Evolutionary conservation across 2,113 vertebrate species (phyloP), one percentile per base, ranked within the genome.

Genomic region (Burhinus oedicnemus): DNA sequence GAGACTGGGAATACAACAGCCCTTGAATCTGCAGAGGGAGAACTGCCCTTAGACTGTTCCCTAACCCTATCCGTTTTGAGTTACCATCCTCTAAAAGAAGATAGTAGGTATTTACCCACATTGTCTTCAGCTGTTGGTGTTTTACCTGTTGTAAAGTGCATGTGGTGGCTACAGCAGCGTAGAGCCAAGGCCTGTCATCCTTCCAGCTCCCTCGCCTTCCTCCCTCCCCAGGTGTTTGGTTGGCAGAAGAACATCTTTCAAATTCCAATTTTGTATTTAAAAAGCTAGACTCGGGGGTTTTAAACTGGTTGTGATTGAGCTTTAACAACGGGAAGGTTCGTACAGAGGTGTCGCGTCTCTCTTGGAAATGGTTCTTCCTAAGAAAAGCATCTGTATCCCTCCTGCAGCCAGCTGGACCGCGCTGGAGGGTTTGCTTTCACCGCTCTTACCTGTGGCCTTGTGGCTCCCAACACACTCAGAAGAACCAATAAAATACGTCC

Each of bases 401-500:
- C 62, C 83, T 30, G 77, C 85, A 68, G 83, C 51, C 90, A 90
- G 60, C 76, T 78, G 60, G 80, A 60, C 76, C 9, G 4, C 4
- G 1, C 70, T 30, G 26, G 16, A 72, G 66, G 34, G 11, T 77
- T 93, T 77, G 47, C 51, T 88, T 70, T 29, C 75, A 6, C 34
- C 80, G 2, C 34, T 47, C 75, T 90, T 88, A 96, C 89, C 68
- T 94, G 95, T 70, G 87, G 84, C 74, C 78, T 86, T 34, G 17
- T 95, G 91, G 78, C 58, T 94, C 60, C 94, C 3, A 8, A 79
- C 66, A 51, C 42, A 8, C 62, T 94, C 69, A 15, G 93, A 88
- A 88, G 87, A 68, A 66, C 94, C 85, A 77, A 55, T 93, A 91
- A 86, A 95, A 88, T n/a, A 70, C 13, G 12, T 93, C 91, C 93